Evolutionary conservation across 2,888 invertebrate species (phyloP), one percentile per base, ranked within the genome.

Genomic region (Papilio elwesi): DNA sequence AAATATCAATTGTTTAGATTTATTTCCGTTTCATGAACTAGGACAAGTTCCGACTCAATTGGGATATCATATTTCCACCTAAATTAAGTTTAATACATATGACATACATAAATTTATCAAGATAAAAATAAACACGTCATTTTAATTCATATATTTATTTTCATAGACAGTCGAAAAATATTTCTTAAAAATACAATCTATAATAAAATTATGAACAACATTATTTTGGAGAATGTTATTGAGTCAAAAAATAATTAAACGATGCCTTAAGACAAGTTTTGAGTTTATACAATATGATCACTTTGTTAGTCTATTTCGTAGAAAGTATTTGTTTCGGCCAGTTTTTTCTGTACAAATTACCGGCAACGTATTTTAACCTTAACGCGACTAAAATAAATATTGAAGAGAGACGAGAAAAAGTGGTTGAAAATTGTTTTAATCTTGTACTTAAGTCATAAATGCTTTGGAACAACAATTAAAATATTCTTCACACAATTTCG

Each of bases 381-480:
- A 48, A 26, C 38, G 2, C n/a, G 11, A 69, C 51, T 48, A 53
- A 70, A 43, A 15, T 66, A 79, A 81, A 76, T 76, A 76, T 76
- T 78, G 74, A 77, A 83, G 81, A 85, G 81, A 84, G 78, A 78
- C 78, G 65, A 72, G 70, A 68, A 76, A 74, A 76, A 75, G 71
- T 74, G 79, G 78, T 72, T 74, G 76, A 74, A 57, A 71, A 47
- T 71, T 67, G 67, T 77, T 75, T 74, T 59, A 76, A 75, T 65
- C 69, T 62, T 73, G 73, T 59, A 76, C 68, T 75, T 78, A 78
- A 74, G 47, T 73, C 75, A 78, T 89, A 90, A 90, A 90, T 90
- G 90, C 90, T 87, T 87, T 85, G 84, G 84, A 85, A 87, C 83
- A 81, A 80, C 78, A 73, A 74, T 75, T 74, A 57, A 68, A 38